Evolutionary conservation across 2,888 invertebrate species (phyloP).

Genomic region (Agrotis ipsilon): DNA sequence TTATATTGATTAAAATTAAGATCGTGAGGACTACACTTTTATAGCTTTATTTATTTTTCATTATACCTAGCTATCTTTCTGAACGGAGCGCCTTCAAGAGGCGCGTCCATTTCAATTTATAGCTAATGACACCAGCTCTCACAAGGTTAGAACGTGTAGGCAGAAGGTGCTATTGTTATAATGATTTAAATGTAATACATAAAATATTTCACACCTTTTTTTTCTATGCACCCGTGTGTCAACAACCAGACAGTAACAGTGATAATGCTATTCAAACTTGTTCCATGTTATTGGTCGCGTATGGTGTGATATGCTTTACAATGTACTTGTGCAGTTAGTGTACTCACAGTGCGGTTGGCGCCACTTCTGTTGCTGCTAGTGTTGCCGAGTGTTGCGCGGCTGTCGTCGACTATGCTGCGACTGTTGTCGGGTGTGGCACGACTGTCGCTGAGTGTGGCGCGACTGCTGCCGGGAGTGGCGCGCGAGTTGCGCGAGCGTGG

Average conservation of each 20-base stretch:
- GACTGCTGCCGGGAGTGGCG: not conserved
- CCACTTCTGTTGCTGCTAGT: constrained; percentile 23
- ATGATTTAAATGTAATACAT: not conserved
- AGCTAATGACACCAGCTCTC: not conserved
- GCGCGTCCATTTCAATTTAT: constrained; percentile 7
- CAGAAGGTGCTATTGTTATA: not conserved
- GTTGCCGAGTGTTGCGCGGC: not conserved
- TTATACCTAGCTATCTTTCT: not conserved
- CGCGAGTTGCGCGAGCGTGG: constrained; percentile 22
- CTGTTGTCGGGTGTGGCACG: not conserved
- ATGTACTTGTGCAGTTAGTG: not conserved
- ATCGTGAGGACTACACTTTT: not conserved
- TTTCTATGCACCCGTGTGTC: no score
- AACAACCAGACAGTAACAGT: no score
- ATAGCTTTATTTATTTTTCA: constrained; percentile 1
- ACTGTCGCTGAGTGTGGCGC: not conserved
- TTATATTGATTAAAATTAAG: no score
- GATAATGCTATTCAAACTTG: not conserved
- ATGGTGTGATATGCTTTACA: not conserved
- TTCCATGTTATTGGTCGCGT: not conserved
- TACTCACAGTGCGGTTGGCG: constrained; percentile 35
- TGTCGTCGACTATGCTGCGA: not conserved
- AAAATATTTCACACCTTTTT: not conserved
- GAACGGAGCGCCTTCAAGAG: not conserved
- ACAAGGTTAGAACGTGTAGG: not conserved